phyloP scores from a whole-genome alignment of 2,797 vertebrate species.

The Falco concolor region DNA sequence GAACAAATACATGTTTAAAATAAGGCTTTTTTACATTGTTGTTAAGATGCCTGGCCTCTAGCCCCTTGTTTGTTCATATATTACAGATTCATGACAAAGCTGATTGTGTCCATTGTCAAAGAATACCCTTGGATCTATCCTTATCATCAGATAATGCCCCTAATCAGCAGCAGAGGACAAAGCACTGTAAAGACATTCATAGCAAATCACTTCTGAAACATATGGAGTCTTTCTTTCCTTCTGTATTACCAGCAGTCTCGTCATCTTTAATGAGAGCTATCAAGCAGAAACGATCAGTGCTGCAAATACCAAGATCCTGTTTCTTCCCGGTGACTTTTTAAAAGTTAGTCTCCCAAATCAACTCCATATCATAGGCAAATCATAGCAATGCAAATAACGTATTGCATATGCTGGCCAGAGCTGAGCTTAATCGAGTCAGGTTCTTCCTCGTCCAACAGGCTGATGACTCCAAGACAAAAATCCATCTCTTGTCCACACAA shows the following conservation, averaged over 20 bases:
- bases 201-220: slow-evolving; percentile 19
- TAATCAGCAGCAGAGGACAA: slow-evolving; percentile 43
- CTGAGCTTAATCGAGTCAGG: neutral
- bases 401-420: neutral
- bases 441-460: neutral
- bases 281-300: neutral
- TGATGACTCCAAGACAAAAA: neutral
- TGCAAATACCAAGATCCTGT: neutral
- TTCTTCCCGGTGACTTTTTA: neutral
- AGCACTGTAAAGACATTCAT: slow-evolving; percentile 30
- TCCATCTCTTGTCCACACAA: neutral
- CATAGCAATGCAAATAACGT: neutral
- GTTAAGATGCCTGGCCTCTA: slow-evolving; percentile 15
- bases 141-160: slow-evolving; percentile 41
- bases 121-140: neutral
- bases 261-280: neutral
- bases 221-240: neutral
- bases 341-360: neutral
- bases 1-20: slow-evolving; percentile 1
- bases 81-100: slow-evolving; percentile 7
- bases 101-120: slow-evolving; percentile 15
- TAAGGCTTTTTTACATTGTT: slow-evolving; percentile 44
- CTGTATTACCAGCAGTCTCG: neutral
- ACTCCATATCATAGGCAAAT: neutral
- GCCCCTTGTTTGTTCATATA: neutral